These are phyloP conservation scores for Notoglanidium macrostoma DNA, from an alignment of 2,797 vertebrate species.

Conservation along the genomic window DNA sequence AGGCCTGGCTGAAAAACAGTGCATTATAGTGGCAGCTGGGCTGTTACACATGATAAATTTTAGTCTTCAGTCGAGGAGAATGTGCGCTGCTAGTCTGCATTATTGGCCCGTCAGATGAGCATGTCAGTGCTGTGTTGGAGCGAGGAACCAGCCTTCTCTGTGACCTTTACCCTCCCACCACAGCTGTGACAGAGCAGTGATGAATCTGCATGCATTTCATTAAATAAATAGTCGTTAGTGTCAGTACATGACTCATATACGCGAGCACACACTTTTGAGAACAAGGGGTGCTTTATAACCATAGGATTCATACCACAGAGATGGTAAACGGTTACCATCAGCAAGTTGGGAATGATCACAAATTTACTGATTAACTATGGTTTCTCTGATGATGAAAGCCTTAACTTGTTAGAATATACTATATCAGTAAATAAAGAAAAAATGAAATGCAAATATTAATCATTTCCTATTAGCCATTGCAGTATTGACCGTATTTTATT, in stretches of 20 bases:
- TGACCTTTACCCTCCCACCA: constrained; percentile 27
- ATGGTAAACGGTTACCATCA: not conserved
- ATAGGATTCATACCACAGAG: not conserved
- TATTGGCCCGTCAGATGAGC: constrained; percentile 30
- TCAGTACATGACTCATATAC: not conserved
- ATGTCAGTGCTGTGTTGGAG: constrained; percentile 6
- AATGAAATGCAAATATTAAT: too few species aligned
- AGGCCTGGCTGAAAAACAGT: not conserved
- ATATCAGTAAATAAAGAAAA: too few species aligned
- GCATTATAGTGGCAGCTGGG: constrained; percentile 21
- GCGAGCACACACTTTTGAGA: not conserved
- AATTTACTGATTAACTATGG: not conserved
- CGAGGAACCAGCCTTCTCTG: constrained; percentile 19
- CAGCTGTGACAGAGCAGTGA: constrained; percentile 39
- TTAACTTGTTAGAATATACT: not conserved
- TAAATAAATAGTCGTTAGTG: constrained; percentile 45
- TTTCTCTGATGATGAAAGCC: not conserved
- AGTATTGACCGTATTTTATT: not conserved
- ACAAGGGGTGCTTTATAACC: not conserved
- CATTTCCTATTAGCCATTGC: not conserved
- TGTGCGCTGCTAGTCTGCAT: not conserved
- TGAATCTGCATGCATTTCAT: constrained; percentile 51
- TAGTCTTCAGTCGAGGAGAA: constrained; percentile 28
- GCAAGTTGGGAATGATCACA: not conserved
- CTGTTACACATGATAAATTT: constrained; percentile 33